These are phyloP conservation scores for Urophycis tenuis DNA, from an alignment of 2,797 vertebrate species.

Conservation along the genomic window DNA sequence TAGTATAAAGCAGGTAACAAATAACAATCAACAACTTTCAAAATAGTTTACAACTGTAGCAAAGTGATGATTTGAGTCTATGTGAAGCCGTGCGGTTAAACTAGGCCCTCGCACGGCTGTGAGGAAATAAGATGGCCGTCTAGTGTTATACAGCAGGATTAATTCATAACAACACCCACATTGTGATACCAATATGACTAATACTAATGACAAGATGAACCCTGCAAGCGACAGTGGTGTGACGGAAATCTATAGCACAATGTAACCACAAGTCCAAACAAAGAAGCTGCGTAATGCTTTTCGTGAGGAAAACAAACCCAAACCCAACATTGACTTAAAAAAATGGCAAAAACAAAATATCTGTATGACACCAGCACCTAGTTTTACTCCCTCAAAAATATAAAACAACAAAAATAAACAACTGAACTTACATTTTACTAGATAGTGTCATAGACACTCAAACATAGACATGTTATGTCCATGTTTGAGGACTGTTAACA, in stretches of 20 bases:
- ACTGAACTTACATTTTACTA: background rate
- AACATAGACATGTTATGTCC: too few species aligned
- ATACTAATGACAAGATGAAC: background rate
- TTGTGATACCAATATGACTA: slow-evolving; percentile 1
- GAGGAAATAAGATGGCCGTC: background rate
- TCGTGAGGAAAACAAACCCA: slow-evolving; percentile 28
- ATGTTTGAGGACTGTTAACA: too few species aligned
- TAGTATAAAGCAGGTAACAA: slow-evolving; percentile 35
- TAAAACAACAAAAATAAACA: slow-evolving; percentile 7
- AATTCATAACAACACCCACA: slow-evolving; percentile 13
- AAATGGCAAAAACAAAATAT: slow-evolving; percentile 37
- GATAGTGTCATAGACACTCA: background rate
- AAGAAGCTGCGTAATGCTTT: slow-evolving; percentile 36
- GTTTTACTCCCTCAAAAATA: slow-evolving; percentile 17
- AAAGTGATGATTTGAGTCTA: slow-evolving; percentile 15
- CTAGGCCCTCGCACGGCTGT: background rate
- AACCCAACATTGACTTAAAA: slow-evolving; percentile 33
- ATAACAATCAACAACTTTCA: slow-evolving; percentile 14
- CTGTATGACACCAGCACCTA: slow-evolving; percentile 34
- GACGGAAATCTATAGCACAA: slow-evolving; percentile 20
- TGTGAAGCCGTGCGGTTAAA: slow-evolving; percentile 2
- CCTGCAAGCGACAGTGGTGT: slow-evolving; percentile 9
- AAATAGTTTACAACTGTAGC: slow-evolving; percentile 2
- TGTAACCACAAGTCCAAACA: slow-evolving; percentile 1
- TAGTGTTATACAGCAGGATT: slow-evolving; percentile 35